A percentile compares a stretch with the other conserved stretches of the same genome.
These are phyloP conservation scores for Gryllus bimaculatus DNA, from an alignment of 1,140 invertebrate genomes.

Conservation along the genomic window DNA sequence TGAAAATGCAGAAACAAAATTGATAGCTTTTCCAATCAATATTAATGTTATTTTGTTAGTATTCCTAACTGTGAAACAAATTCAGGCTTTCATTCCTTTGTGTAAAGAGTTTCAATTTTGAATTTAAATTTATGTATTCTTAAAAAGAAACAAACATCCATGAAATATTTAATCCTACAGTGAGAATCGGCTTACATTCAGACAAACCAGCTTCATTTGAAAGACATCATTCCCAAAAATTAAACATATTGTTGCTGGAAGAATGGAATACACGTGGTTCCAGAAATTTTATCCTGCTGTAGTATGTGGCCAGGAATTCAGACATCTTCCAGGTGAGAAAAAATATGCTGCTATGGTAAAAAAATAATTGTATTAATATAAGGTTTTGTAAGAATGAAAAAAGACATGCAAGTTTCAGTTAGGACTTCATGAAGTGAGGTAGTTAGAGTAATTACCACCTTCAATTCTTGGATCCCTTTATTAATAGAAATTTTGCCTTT, in stretches of 20 bases:
- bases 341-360: no score
- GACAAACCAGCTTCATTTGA: background rate
- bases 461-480: no score
- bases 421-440: no score
- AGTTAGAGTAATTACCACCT: no score
- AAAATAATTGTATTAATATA: no score
- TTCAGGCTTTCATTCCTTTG: background rate
- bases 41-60: no score
- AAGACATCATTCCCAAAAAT: constrained; percentile 4
- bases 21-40: no score
- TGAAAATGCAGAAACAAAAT: no score
- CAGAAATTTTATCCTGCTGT: constrained; percentile 14
- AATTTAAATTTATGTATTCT: background rate
- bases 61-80: no score
- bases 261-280: constrained; percentile 19
- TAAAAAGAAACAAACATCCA: background rate
- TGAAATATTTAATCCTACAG: constrained; percentile 8
- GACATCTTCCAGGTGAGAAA: constrained; percentile 9
- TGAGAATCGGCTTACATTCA: constrained; percentile 14
- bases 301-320: constrained; percentile 14
- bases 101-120: background rate
- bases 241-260: constrained; percentile 9
- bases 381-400: no score
- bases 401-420: no score
- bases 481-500: no score